phyloP scores from a whole-genome alignment of 2,113 vertebrate species.

The Aspiorhynchus laticeps region DNA sequence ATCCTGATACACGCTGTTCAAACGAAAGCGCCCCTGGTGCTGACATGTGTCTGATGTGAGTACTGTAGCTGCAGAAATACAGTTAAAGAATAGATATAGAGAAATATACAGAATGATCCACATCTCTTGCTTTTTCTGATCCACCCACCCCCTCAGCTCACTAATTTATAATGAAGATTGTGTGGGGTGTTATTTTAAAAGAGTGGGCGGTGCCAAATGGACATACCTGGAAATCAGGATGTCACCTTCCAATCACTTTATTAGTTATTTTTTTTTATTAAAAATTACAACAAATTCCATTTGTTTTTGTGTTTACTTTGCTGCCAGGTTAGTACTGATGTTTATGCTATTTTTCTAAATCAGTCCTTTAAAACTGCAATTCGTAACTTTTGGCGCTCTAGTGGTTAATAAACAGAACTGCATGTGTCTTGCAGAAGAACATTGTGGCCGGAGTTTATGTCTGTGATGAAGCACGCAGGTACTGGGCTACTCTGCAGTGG shows the following conservation, averaged over 20 bases:
- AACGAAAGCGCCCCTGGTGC: constrained; percentile 57
- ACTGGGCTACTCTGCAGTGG: too few relatives aligned
- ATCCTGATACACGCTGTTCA: constrained; percentile 60
- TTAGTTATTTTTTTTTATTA: not conserved
- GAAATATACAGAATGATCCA: not conserved
- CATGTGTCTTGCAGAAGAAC: too few relatives aligned
- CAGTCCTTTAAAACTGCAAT: not conserved
- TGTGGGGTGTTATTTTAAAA: constrained; percentile 2
- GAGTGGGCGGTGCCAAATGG: not conserved
- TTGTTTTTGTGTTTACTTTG: not conserved
- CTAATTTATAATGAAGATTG: not conserved
- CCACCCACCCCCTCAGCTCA: not conserved
- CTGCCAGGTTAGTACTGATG: not conserved
- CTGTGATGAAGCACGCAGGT: too few relatives aligned
- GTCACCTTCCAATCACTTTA: not conserved
- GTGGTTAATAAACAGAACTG: too few relatives aligned
- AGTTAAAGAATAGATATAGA: not conserved
- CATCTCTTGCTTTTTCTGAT: not conserved
- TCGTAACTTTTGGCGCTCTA: too few relatives aligned
- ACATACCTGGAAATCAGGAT: not conserved
- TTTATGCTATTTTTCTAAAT: not conserved
- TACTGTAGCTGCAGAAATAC: not conserved
- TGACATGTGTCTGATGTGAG: constrained; percentile 41
- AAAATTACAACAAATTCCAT: not conserved
- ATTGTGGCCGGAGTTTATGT: too few relatives aligned